Evolutionary conservation across 2,888 invertebrate genomes (phyloP).

Genomic region (Loripinus fragilis): DNA sequence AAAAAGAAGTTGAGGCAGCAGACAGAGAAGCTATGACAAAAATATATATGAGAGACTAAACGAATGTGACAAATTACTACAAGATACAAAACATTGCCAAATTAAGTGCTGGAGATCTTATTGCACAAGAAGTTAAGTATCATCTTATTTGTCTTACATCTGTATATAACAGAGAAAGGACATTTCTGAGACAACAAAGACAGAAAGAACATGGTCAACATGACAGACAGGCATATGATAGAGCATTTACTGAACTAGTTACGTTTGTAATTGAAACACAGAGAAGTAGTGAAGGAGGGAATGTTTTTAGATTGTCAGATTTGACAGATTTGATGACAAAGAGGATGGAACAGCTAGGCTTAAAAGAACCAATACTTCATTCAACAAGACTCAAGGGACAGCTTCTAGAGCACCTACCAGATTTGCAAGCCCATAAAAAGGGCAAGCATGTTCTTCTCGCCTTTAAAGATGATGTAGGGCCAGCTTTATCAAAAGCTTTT

Average conservation of each 20-base stretch:
- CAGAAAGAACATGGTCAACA: not conserved
- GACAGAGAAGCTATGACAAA: not conserved
- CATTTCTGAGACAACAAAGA: conserved; percentile 1
- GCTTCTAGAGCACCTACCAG: not conserved
- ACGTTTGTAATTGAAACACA: not conserved
- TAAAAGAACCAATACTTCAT: not conserved
- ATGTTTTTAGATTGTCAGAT: not conserved
- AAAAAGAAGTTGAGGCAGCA: too few relatives aligned
- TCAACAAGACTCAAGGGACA: conserved; percentile 10
- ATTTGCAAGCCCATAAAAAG: not conserved
- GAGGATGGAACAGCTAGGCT: not conserved
- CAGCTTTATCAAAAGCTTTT: not conserved
- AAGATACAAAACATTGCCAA: conserved; percentile 39
- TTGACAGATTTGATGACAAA: not conserved
- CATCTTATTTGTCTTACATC: conserved; percentile 30
- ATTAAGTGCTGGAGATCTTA: conserved; percentile 45
- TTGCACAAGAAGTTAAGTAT: conserved; percentile 47
- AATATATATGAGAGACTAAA: too few relatives aligned
- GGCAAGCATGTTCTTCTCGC: not conserved
- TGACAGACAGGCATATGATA: not conserved
- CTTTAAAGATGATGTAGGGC: not conserved
- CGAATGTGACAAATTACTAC: too few relatives aligned
- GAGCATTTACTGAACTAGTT: conserved; percentile 15
- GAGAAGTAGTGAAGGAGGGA: not conserved
- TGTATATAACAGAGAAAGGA: conserved; percentile 28